phyloP scores from a whole-genome alignment of 2,888 invertebrate genomes.

The Elysia crispata region DNA sequence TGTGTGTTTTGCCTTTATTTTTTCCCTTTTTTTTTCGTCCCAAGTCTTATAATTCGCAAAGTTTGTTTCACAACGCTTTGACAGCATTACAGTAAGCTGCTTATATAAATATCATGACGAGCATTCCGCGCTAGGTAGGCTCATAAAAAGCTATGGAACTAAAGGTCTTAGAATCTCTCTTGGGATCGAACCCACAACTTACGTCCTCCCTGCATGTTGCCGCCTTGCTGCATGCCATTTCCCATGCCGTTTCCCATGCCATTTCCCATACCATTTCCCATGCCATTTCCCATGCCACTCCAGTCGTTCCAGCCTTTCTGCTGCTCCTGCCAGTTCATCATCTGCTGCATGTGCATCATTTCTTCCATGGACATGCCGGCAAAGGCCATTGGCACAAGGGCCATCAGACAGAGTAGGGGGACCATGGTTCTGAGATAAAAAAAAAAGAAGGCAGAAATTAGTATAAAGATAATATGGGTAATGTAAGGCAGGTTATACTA shows the following conservation, averaged over 20 bases:
- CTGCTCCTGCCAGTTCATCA: slow-evolving; percentile 20
- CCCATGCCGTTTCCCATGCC: neutral
- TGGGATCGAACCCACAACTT: too few species aligned
- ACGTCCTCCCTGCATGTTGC: neutral
- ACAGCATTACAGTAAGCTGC: too few species aligned
- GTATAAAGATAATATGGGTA: too few species aligned
- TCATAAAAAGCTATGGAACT: too few species aligned
- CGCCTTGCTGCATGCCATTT: neutral
- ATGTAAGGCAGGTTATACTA: too few species aligned
- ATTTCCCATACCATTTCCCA: neutral
- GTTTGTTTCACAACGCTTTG: too few species aligned
- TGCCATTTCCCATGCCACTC: neutral
- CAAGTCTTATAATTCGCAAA: too few species aligned
- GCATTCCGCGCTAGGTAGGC: too few species aligned
- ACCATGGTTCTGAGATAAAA: slow-evolving; percentile 19
- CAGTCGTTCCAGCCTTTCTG: neutral
- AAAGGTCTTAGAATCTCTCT: too few species aligned
- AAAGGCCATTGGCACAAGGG: slow-evolving; percentile 4
- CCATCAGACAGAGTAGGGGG: neutral
- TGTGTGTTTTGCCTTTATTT: too few species aligned
- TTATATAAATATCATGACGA: too few species aligned
- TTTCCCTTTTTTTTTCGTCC: too few species aligned
- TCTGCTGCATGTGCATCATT: slow-evolving; percentile 16
- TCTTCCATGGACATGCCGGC: neutral
- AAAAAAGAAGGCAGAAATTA: neutral